Evolutionary conservation across 1,140 invertebrate genomes (phyloP).

Genomic region (Drosophila athabasca): DNA sequence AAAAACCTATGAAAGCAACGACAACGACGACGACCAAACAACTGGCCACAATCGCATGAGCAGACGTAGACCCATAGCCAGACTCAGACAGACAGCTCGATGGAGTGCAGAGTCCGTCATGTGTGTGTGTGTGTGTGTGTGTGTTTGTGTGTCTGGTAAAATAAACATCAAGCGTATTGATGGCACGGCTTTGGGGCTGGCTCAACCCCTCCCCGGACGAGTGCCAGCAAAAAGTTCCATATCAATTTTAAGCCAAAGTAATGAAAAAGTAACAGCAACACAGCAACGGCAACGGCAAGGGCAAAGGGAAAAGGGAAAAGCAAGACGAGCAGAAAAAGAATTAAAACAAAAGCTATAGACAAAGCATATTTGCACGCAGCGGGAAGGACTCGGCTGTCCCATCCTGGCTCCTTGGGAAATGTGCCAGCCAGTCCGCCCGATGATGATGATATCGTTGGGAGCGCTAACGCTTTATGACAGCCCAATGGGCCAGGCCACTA

Average conservation of each 20-base stretch:
- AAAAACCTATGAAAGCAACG: slow-evolving; percentile 75
- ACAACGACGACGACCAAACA: slow-evolving; percentile 50
- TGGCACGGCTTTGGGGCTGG: slow-evolving; percentile 32
- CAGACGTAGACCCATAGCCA: slow-evolving; percentile 16
- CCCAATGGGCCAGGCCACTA: slow-evolving; percentile 35
- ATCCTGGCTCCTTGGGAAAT: not conserved
- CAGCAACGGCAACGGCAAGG: slow-evolving; percentile 3
- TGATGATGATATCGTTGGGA: slow-evolving; percentile 68
- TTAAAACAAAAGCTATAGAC: slow-evolving; percentile 68
- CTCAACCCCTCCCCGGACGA: slow-evolving; percentile 24
- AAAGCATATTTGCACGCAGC: slow-evolving; percentile 77
- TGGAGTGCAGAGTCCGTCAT: not conserved
- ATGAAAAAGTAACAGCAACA: slow-evolving; percentile 74
- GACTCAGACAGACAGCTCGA: not conserved
- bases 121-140: not conserved
- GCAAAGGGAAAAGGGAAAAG: slow-evolving; percentile 11
- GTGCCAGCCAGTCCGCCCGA: not conserved
- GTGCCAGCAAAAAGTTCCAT: slow-evolving; percentile 70
- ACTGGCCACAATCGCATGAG: slow-evolving; percentile 67
- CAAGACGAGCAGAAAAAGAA: slow-evolving; percentile 42
- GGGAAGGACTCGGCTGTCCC: slow-evolving; percentile 39
- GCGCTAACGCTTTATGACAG: slow-evolving; percentile 71
- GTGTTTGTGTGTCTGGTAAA: slow-evolving; percentile 56
- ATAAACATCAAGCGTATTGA: slow-evolving; percentile 75
- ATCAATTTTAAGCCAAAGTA: slow-evolving; percentile 82